A percentile compares a stretch with the other conserved stretches of the same genome.
These are phyloP conservation scores for Hemibates koningsi DNA, from an alignment of 2,113 vertebrate species.

Conservation along the genomic window DNA sequence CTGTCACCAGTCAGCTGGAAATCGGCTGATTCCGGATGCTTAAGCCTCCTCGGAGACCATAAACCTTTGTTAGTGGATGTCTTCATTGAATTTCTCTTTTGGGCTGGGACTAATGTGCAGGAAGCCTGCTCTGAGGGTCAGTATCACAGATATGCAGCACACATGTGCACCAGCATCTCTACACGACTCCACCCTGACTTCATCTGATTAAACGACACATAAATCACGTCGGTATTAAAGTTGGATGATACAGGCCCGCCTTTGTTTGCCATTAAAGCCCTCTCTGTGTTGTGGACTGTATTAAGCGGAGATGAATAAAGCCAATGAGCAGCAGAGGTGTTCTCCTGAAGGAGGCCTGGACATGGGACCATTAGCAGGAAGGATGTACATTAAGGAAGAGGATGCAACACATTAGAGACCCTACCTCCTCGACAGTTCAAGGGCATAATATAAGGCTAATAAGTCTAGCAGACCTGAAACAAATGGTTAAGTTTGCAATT, in stretches of 20 bases:
- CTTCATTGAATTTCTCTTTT: background rate
- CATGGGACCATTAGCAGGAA: slow-evolving; percentile 50
- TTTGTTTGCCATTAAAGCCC: background rate
- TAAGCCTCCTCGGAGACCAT: background rate
- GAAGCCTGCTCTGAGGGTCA: background rate
- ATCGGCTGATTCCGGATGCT: background rate
- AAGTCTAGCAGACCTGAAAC: background rate
- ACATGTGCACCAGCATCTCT: background rate
- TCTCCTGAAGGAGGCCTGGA: background rate
- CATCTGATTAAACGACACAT: background rate
- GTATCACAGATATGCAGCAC: background rate
- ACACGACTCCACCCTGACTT: background rate
- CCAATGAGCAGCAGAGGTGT: slow-evolving; percentile 9
- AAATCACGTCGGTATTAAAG: slow-evolving; percentile 13
- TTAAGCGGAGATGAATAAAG: slow-evolving; percentile 35
- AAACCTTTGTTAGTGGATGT: background rate
- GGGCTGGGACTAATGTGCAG: background rate
- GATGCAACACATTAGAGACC: slow-evolving; percentile 56
- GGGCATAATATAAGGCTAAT: slow-evolving; percentile 18
- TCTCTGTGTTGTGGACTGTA: background rate
- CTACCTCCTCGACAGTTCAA: slow-evolving; percentile 25
- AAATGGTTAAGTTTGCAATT: background rate
- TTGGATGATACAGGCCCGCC: background rate
- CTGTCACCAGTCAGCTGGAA: background rate
- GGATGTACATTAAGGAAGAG: slow-evolving; percentile 58